These are phyloP conservation scores for Heloderma charlesbogerti DNA, from an alignment of 2,113 vertebrate species.

Conservation along the genomic window DNA sequence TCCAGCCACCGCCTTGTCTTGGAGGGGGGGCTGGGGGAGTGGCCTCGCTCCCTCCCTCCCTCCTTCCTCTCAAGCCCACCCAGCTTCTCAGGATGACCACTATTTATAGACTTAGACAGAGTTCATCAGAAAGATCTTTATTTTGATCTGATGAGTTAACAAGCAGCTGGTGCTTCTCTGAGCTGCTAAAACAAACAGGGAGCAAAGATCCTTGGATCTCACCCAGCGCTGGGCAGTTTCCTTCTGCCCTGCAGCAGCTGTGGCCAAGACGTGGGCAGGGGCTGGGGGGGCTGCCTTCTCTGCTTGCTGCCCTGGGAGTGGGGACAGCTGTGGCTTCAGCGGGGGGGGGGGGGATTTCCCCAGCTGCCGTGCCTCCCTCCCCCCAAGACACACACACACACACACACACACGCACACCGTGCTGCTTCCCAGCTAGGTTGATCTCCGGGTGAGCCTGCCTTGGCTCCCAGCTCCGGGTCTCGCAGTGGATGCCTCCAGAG, in stretches of 20 bases:
- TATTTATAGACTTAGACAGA: neutral
- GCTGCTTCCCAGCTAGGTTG: neutral
- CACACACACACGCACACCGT: neutral
- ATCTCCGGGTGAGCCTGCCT: neutral
- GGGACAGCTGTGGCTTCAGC: neutral
- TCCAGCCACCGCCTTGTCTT: fast-evolving
- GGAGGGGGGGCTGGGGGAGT: fast-evolving
- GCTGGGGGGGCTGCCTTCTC: neutral
- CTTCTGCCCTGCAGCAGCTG: neutral
- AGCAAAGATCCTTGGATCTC: neutral
- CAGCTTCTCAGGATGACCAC: neutral
- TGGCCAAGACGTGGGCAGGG: neutral
- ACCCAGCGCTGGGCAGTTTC: neutral
- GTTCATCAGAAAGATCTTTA: neutral
- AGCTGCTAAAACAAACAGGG: neutral
- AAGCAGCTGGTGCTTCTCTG: neutral
- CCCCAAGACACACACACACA: too few species aligned
- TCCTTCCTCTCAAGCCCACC: neutral
- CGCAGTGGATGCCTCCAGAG: too few species aligned
- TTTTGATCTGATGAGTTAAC: neutral
- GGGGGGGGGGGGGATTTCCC: neutral
- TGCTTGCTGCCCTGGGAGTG: too few species aligned
- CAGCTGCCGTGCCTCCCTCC: neutral
- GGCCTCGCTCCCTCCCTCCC: neutral
- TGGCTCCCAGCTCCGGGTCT: neutral